Evolutionary conservation across 2,113 vertebrate species (phyloP), one percentile per base, ranked within the genome.

Genomic region (Phoenicopterus ruber): DNA sequence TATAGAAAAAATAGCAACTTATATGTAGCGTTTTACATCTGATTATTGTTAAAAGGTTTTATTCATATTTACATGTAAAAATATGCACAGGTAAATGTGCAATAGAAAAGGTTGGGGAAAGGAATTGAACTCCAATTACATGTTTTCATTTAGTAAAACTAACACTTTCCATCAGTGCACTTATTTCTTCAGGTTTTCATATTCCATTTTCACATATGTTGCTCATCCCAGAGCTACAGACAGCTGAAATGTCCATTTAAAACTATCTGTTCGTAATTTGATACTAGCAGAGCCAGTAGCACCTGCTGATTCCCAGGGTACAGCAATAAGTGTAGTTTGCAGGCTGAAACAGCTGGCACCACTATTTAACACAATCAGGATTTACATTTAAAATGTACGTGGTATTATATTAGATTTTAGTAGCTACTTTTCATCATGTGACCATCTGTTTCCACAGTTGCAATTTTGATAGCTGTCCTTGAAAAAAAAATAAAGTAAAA

Each of bases 361-460:
- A 58, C 62, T 88, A 42, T 57, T 84, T 86, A 90, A 95, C 63
- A 71, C 9, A 22, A 94, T 95, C 63, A 81, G 28, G 40, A 91
- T 92, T 94, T 94, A 94, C 59, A 91, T 92, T 92, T 96, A 66
- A 84, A 85, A 73, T 59, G 22, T 76, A 93, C 32, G 82, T 0
- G 4, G 31, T 79, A 79, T 91, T 78, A 84, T 71, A 93, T 95
- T 90, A 90, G n/a, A 21, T 88, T 95, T 92, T 90, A 88, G 71
- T 79, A 82, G 86, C 82, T 93, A 62, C 49, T 84, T 94, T 95
- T 94, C 40, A 76, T 96, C 91, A 91, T 93, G 93, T 95, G 93
- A 96, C 78, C 87, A 91, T 86, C 79, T 93, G 82, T 78, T 96
- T 92, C 59, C 89, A 40, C 50, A 78, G 29, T 85, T 94, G 46